Conservation (phyloP, 2,888 invertebrate genomes). For the Cynaeus angustus region DNA sequence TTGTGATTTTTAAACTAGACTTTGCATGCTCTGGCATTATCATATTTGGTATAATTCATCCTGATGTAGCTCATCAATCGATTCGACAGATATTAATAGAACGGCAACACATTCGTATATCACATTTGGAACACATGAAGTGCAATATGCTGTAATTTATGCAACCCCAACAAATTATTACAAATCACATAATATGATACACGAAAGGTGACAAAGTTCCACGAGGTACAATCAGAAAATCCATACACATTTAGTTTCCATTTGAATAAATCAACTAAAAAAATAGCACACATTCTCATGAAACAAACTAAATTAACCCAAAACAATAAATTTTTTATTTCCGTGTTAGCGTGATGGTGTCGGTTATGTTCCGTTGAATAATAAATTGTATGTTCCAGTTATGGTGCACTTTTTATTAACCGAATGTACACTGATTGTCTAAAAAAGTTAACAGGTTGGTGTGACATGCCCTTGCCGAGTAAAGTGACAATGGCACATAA, state of each 20-base stretch:
- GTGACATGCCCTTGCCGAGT: background rate
- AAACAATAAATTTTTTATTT: background rate
- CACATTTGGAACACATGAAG: background rate
- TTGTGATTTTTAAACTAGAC: too few relatives aligned
- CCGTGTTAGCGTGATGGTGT: background rate
- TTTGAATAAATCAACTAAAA: too few relatives aligned
- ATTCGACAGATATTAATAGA: background rate
- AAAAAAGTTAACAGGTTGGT: background rate
- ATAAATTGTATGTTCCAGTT: slow-evolving; percentile 4
- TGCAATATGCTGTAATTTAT: too few relatives aligned
- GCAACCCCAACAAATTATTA: too few relatives aligned
- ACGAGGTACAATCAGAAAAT: too few relatives aligned
- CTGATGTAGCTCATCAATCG: background rate
- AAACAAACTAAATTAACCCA: too few relatives aligned
- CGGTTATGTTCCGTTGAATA: background rate
- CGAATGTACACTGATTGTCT: background rate
- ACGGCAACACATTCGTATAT: background rate
- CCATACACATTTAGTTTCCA: too few relatives aligned
- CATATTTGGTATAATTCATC: background rate
- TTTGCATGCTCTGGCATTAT: too few relatives aligned
- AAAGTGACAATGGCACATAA: slow-evolving; percentile 46
- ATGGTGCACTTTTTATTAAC: slow-evolving; percentile 1
- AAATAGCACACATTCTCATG: too few relatives aligned
- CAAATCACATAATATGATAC: too few relatives aligned
- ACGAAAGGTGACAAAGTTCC: too few relatives aligned